These are phyloP conservation scores for Anastrepha obliqua DNA, from an alignment of 1,140 invertebrate species.

Conservation along the genomic window DNA sequence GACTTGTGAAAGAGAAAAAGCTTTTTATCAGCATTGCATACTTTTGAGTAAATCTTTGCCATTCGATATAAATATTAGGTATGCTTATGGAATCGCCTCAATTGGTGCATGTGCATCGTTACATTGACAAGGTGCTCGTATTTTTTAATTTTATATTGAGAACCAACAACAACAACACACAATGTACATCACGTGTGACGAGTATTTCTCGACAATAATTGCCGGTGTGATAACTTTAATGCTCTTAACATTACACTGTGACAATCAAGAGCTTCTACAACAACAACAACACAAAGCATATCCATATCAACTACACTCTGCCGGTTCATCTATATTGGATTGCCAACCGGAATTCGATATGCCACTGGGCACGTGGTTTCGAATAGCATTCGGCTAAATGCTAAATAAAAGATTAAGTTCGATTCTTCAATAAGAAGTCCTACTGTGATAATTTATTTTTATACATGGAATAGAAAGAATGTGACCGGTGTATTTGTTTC, in stretches of 20 bases:
- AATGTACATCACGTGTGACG: background rate
- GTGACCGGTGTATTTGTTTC: too few species aligned
- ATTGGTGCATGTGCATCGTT: background rate
- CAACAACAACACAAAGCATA: background rate
- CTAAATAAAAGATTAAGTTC: background rate
- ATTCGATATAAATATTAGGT: background rate
- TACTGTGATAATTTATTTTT: background rate
- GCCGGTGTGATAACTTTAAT: background rate
- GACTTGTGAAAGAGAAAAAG: background rate
- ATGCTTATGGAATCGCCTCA: background rate
- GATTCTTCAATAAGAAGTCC: background rate
- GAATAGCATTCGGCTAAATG: background rate
- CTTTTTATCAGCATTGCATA: background rate
- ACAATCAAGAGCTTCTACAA: background rate
- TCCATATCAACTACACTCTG: background rate
- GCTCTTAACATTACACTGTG: background rate
- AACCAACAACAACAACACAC: background rate
- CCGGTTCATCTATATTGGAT: background rate
- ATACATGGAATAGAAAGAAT: too few species aligned
- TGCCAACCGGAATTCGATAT: background rate
- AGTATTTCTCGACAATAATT: background rate
- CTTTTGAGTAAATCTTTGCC: background rate
- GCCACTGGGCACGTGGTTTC: background rate
- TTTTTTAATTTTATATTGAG: background rate
- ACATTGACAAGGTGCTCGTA: background rate